phyloP scores from a whole-genome alignment of 2,888 invertebrate species.

The Mamestra brassicae region DNA sequence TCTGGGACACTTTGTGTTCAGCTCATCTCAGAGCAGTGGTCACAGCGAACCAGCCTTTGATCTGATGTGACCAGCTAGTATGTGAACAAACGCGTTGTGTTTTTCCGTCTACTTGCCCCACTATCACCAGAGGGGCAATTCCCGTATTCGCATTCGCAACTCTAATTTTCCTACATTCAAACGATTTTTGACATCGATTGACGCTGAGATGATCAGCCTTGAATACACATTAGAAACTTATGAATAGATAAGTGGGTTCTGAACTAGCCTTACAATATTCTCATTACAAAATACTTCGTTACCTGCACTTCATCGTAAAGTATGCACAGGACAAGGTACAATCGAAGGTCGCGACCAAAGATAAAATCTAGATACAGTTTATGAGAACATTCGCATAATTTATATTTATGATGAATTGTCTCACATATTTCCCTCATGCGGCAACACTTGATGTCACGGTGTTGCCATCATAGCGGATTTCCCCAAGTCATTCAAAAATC shows the following conservation, averaged over 20 bases:
- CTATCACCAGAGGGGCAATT: no score
- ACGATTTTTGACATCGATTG: no score
- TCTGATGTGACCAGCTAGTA: not conserved
- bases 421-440: conserved; percentile 37
- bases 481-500: conserved; percentile 39
- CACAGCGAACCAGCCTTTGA: no score
- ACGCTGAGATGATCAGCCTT: no score
- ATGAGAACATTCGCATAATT: conserved; percentile 47
- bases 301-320: not conserved
- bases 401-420: conserved; percentile 37
- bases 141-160: no score
- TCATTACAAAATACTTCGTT: not conserved
- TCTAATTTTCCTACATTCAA: no score
- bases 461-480: conserved; percentile 53
- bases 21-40: not conserved
- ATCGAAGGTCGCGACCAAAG: conserved; percentile 20
- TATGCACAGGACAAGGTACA: not conserved
- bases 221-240: no score
- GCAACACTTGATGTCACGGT: conserved; percentile 17
- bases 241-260: not conserved
- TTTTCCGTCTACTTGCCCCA: not conserved
- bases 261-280: not conserved
- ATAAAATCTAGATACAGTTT: conserved; percentile 33
- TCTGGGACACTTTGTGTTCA: not conserved
- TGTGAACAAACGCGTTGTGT: not conserved